These are phyloP conservation scores for Cyprinodon tularosa DNA, from an alignment of 2,113 vertebrate genomes.

Conservation along the genomic window DNA sequence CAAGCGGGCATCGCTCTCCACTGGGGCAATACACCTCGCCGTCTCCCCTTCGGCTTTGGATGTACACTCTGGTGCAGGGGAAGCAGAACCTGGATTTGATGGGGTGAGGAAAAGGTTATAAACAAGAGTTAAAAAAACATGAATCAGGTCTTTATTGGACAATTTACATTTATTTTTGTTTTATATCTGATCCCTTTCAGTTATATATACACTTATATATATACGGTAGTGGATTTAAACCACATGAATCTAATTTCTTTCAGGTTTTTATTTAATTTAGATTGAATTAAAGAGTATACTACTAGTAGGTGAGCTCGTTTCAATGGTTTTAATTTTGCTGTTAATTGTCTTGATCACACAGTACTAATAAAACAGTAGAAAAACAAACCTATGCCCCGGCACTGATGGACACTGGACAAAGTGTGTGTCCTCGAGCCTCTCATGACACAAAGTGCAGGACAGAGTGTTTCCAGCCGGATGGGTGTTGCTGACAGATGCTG, in stretches of 20 bases:
- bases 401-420: conserved; percentile 90
- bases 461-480: conserved; percentile 78
- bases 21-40: conserved; percentile 91
- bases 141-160: too few relatives aligned
- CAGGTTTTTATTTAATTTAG: too few relatives aligned
- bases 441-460: conserved; percentile 89
- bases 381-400: conserved; percentile 80
- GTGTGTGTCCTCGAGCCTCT: conserved; percentile 87
- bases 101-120: neutral
- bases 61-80: conserved; percentile 88
- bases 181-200: too few relatives aligned
- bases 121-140: neutral
- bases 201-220: too few relatives aligned
- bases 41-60: conserved; percentile 83
- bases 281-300: too few relatives aligned
- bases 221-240: too few relatives aligned
- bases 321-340: too few relatives aligned
- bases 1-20: conserved; percentile 87
- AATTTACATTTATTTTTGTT: too few relatives aligned
- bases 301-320: too few relatives aligned
- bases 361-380: neutral
- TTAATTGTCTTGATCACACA: too few relatives aligned
- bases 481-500: conserved; percentile 56
- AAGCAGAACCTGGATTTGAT: conserved; percentile 84
- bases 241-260: too few relatives aligned